Evolutionary conservation across 2,888 invertebrate genomes (phyloP).

Genomic region (Ectropis crepuscularia): DNA sequence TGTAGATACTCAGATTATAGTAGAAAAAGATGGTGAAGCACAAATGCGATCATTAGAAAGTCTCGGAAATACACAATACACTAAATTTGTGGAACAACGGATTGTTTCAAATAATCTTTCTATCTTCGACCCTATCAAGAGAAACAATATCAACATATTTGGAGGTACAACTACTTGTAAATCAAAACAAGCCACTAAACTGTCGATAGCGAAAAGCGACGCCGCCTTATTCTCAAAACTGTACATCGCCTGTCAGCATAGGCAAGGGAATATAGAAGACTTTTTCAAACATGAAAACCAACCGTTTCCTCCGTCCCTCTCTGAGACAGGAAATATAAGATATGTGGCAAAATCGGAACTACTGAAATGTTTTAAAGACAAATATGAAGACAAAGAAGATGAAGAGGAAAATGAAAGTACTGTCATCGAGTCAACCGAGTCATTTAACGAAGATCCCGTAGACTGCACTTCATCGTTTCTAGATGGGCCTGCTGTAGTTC

Average conservation of each 20-base stretch:
- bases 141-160: slow-evolving; percentile 26
- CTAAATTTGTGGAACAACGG: slow-evolving; percentile 25
- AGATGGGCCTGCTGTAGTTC: slow-evolving; percentile 20
- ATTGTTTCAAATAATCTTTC: slow-evolving; percentile 29
- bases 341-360: slow-evolving; percentile 27
- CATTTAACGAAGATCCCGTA: slow-evolving; percentile 22
- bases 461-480: slow-evolving; percentile 27
- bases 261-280: slow-evolving; percentile 29
- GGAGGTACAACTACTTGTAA: slow-evolving; percentile 20
- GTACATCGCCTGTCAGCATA: slow-evolving; percentile 31
- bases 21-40: slow-evolving; percentile 29
- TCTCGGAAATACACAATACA: slow-evolving; percentile 26
- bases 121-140: slow-evolving; percentile 24
- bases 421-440: slow-evolving; percentile 13
- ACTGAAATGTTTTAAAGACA: slow-evolving; percentile 30
- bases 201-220: slow-evolving; percentile 29
- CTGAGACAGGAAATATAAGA: slow-evolving; percentile 30
- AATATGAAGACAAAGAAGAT: slow-evolving; percentile 29
- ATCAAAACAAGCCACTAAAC: slow-evolving; percentile 28
- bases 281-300: slow-evolving; percentile 30
- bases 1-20: slow-evolving; percentile 28
- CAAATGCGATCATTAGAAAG: slow-evolving; percentile 27
- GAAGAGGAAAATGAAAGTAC: slow-evolving; percentile 27
- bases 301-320: slow-evolving; percentile 28
- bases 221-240: slow-evolving; percentile 31